Evolutionary conservation across 2,888 invertebrate species (phyloP), one percentile per base, ranked within the genome.

Genomic region (Acleris emargana): DNA sequence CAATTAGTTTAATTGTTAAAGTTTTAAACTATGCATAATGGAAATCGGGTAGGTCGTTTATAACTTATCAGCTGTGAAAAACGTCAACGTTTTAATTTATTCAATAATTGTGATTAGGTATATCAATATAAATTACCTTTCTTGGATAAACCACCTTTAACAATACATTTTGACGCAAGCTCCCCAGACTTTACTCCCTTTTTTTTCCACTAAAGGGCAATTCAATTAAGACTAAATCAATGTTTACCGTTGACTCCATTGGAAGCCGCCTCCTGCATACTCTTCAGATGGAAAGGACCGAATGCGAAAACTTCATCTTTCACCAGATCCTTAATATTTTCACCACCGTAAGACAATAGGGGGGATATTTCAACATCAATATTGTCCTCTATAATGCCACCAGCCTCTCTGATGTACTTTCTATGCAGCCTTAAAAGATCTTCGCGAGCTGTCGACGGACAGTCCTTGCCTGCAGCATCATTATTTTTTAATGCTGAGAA

Each of bases 401-500:
- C 98, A 1, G 98, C 97, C 66, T 95, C 93, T 73, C 96, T 91
- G 5, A 99, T 94, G 82, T 96, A 98, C 70, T 95, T 95, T 73
- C 95, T 95, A 80, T 98, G 98, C 25, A 98, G 92, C 43, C 93
- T 88, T 70, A 96, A 93, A 11, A 99, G 87, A 78, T 97, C 97
- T 42, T 94, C 94, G 58, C 95, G 93, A 2, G 98, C 97, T 0
- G 99, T 98, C 0, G 95, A 95, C 0, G 99, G 97, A 66, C 98
- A 98, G 87, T 99, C 99, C 80, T 97, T 97, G 47, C 96, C 96
- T 1, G 94, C 96, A 0, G 95, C 93, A 82, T 99, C 97, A 1
- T 97, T 94, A 87, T 99, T 99, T 83, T 99, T 99, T 71, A 99
- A 88, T 0, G 99, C 99, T 74, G 99, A 98, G 83, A 99, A 99